Evolutionary conservation across 1,140 invertebrate genomes (phyloP).

Genomic region (Meteorus sp.): DNA sequence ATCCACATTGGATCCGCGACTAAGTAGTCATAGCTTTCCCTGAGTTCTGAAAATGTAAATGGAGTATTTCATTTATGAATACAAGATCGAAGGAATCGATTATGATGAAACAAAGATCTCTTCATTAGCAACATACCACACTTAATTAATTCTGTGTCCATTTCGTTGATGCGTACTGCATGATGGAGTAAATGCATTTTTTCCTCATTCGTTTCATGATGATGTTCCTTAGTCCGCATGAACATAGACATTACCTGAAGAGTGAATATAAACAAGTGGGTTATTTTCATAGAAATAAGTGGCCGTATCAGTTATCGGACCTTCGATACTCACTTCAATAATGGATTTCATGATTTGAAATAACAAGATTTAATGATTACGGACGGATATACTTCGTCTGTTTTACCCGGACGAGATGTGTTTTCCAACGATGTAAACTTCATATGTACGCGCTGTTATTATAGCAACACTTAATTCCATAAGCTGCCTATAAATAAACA

Average conservation of each 20-base stretch:
- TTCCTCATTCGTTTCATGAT: neutral
- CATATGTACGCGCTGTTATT: neutral
- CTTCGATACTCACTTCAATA: too few species aligned
- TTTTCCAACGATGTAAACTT: neutral
- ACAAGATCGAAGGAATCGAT: neutral
- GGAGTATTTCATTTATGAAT: neutral
- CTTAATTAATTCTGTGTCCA: neutral
- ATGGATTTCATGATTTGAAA: too few species aligned
- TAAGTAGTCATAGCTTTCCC: conserved; percentile 35
- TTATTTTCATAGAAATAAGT: neutral
- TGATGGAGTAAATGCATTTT: conserved; percentile 1
- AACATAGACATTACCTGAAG: neutral
- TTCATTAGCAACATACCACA: too few species aligned
- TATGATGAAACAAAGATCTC: too few species aligned
- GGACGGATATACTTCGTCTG: too few species aligned
- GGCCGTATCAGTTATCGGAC: neutral
- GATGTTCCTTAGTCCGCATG: conserved; percentile 1
- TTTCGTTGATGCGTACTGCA: neutral
- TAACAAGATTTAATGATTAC: too few species aligned
- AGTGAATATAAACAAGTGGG: too few species aligned
- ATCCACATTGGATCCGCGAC: conserved; percentile 38
- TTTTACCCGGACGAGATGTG: too few species aligned
- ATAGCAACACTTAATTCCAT: conserved; percentile 2
- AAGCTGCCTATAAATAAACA: neutral
- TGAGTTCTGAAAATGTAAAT: conserved; percentile 30